Evolutionary conservation across 2,113 vertebrate species (phyloP), one percentile per base, ranked within the genome.

Genomic region (Tympanuchus pallidicinctus): DNA sequence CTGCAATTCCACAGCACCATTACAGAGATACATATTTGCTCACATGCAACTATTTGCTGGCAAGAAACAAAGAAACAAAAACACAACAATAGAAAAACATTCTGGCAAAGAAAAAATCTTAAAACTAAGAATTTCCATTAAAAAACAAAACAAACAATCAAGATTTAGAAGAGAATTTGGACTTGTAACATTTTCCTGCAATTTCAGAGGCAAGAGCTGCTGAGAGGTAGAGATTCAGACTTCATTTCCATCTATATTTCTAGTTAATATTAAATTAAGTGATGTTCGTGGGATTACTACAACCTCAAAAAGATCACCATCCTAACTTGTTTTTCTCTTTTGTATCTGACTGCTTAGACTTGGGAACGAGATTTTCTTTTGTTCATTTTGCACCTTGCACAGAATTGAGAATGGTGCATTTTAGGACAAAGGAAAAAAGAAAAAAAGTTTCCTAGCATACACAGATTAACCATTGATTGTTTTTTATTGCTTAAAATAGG

Each of bases 1-100:
- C 40, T n/a, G 10, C 50, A 28, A 67, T 60, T 17, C 28, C 67
- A 13, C 19, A 65, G 10, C n/a, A 82, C 2, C 34, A 20, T 2
- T 72, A 48, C 3, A 80, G 72, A 72, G 7, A 89, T 69, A 76
- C 13, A 4, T 7, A 57, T 61, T 69, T 84, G 36, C 17, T 61
- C 3, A 17, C 4, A 32, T 45, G 20, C 18, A 73, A 10, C 13
- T 63, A 16, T 50, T 63, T 18, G 30, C 38, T 52, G 4, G 40
- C 60, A 54, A 54, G 27, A 54, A 28, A 54, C 52, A 52, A 52
- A 61, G 13, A 60, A 34, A 34, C 20, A 76, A 50, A 16, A 8
- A 0, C 0, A 8, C 4, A 28, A 9, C 52, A 54, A 16, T 15
- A 27, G 15, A 52, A 52, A 54, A 54, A 52, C 24, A 25, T 50